phyloP scores from a whole-genome alignment of 2,888 invertebrate species.

The Callosobruchus maculatus region DNA sequence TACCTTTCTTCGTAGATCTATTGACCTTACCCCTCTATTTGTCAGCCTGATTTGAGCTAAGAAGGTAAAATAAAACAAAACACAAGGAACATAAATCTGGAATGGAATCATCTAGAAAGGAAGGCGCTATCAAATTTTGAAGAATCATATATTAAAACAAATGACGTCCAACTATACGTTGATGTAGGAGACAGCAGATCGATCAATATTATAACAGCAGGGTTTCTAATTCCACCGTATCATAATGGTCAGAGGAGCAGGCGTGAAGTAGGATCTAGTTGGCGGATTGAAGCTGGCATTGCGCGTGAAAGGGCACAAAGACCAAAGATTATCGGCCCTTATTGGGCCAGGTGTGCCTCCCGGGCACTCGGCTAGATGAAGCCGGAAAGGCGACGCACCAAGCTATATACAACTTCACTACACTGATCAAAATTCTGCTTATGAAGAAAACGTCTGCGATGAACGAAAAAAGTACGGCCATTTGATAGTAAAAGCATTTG shows the following conservation, averaged over 20 bases:
- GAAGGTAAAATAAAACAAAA: too few relatives aligned
- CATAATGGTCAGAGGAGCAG: background rate
- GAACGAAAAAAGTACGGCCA: too few relatives aligned
- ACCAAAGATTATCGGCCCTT: conserved; percentile 37
- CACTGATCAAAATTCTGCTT: background rate
- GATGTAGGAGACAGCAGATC: background rate
- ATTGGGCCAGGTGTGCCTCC: conserved; percentile 29
- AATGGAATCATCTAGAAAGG: too few relatives aligned
- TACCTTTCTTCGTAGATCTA: too few relatives aligned
- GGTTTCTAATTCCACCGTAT: background rate
- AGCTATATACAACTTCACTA: background rate
- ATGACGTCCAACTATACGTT: background rate
- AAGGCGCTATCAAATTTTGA: too few relatives aligned
- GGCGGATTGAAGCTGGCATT: conserved; percentile 19
- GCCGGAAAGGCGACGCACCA: conserved; percentile 9
- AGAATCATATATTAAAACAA: too few relatives aligned
- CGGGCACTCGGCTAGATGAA: background rate
- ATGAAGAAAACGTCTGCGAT: too few relatives aligned
- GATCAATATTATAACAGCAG: too few relatives aligned
- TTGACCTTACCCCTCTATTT: too few relatives aligned
- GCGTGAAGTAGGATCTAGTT: conserved; percentile 7
- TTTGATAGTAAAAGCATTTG: too few relatives aligned
- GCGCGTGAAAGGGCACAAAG: conserved; percentile 36
- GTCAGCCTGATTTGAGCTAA: too few relatives aligned
- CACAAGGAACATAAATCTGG: too few relatives aligned